Base-by-base conservation (phyloP, 2,113 vertebrate genomes). In the Vulpes lagopus region DNA sequence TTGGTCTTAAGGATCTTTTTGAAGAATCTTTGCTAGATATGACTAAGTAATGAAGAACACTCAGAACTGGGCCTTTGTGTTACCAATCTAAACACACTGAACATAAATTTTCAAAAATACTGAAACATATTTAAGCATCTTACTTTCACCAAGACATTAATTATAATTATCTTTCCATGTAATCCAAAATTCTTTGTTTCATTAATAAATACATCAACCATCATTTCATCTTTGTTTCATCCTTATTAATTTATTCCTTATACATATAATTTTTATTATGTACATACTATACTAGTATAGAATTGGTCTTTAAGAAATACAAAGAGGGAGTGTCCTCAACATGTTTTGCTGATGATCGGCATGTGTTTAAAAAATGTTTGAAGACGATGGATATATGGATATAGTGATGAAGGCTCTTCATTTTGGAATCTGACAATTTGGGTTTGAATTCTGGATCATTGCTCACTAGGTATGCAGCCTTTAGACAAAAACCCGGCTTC, bases 91-190 rank as follows among this genome's bases (percentile, higher is more conserved):
- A 25, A 91, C 80, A 89, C 19, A 55, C 30, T 80, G 74, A 80
- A 64, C 1, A 55, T 84, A 65, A 59, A 20, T 32, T 80, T 87
- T 65, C 17, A 91, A 57, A 92, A 96, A 30, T 89, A 92, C 8
- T 73, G 30, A 91, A 76, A 9, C 22, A 87, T 35, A 64, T 49
- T 67, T 10, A 82, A 83, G 16, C 87, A 30, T 43, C 43, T 51
- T 55, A 49, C 32, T 92, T 35, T 57, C 25, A 92, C 14, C 60
- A 78, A 93, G 82, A 92, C 20, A 92, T 83, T 25, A 79, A 88
- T 64, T 73, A 43, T 65, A n/a, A 55, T 67, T 74, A 80, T 19
- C 14, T 74, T 65, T 87, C 83, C 16, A 81, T 90, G 25, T 82
- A 1, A 65, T 17, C 7, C 59, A 89, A 94, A 85, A 17, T 57